These are phyloP conservation scores for Agrotis puta DNA, from an alignment of 2,888 invertebrate genomes.

Conservation along the genomic window DNA sequence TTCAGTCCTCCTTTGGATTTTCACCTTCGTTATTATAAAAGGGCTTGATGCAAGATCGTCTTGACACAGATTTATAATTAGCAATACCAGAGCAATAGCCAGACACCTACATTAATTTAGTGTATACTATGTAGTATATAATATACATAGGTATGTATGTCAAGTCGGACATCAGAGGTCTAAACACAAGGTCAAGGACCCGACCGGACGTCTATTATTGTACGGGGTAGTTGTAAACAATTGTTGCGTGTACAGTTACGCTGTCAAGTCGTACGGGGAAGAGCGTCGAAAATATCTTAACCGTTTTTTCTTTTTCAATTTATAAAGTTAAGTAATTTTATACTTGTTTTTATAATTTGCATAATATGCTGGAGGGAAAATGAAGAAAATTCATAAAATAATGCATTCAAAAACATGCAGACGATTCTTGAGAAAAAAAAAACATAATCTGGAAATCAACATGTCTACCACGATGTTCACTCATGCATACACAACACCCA, in stretches of 20 bases:
- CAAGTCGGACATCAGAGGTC: constrained; percentile 17
- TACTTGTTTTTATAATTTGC: too few relatives aligned
- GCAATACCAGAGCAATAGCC: background rate
- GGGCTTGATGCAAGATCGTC: background rate
- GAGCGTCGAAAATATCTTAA: too few relatives aligned
- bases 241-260: constrained; percentile 6
- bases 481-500: background rate
- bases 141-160: background rate
- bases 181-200: constrained; percentile 32
- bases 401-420: too few relatives aligned
- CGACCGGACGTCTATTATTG: constrained; percentile 35
- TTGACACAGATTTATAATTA: background rate
- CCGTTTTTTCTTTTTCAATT: too few relatives aligned
- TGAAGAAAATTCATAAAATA: too few relatives aligned
- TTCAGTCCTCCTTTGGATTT: background rate
- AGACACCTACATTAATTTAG: background rate
- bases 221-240: constrained; percentile 30
- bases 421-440: too few relatives aligned
- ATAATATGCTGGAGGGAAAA: too few relatives aligned
- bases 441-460: too few relatives aligned
- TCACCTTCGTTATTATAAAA: background rate
- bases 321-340: too few relatives aligned
- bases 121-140: background rate
- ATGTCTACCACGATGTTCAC: background rate
- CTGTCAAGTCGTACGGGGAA: background rate